These are phyloP conservation scores for Ooceraea biroi DNA, from an alignment of 1,140 invertebrate species.

Conservation along the genomic window DNA sequence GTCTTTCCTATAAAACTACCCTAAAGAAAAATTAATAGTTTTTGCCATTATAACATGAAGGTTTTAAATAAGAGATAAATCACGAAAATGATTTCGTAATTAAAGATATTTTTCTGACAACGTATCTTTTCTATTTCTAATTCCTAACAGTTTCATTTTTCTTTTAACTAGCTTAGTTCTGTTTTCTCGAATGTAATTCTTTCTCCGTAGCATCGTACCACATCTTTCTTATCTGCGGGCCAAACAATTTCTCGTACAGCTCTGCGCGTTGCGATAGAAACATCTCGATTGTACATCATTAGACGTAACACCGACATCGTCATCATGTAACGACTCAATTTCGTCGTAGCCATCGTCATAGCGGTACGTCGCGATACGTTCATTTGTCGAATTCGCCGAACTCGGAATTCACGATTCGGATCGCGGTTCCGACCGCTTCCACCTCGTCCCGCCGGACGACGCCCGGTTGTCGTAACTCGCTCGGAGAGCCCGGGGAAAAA, in stretches of 20 bases:
- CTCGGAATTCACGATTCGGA: constrained; percentile 19
- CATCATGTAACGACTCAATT: constrained; percentile 46
- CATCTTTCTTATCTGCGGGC: not conserved
- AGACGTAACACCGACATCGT: constrained; percentile 35
- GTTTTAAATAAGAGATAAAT: not conserved
- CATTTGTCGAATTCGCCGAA: constrained; percentile 20
- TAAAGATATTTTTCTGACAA: not conserved
- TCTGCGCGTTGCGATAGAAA: not conserved
- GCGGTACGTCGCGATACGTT: not conserved
- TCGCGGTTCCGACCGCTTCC: constrained; percentile 6
- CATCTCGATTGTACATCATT: constrained; percentile 40
- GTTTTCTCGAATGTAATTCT: not conserved
- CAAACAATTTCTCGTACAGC: not conserved
- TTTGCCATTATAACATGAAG: not conserved
- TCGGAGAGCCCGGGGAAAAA: constrained; percentile 38
- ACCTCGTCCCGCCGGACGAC: not conserved
- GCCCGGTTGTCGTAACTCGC: not conserved
- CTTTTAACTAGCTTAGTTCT: not conserved
- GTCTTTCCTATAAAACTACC: not conserved
- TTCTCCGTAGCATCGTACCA: not conserved
- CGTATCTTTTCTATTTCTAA: not conserved
- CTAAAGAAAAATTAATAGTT: not conserved
- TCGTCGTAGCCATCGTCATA: not conserved
- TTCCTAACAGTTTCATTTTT: not conserved
- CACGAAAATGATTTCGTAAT: not conserved